These are phyloP conservation scores for Nothoprocta pentlandii DNA, from an alignment of 2,113 vertebrate species.

Conservation along the genomic window DNA sequence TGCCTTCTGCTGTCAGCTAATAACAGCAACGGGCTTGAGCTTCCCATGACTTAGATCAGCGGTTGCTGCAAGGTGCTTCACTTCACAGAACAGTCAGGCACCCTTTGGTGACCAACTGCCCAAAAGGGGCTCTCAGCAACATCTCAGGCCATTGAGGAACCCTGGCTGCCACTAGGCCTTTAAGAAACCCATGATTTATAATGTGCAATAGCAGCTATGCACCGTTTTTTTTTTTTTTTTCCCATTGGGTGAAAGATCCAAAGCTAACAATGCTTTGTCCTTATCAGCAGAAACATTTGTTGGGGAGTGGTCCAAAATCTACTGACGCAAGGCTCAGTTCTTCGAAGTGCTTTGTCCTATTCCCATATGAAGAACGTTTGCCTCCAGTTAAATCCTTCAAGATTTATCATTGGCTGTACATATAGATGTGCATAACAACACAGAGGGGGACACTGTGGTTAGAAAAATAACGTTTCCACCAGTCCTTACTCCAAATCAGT, in stretches of 20 bases:
- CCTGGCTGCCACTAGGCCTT: neutral
- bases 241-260: neutral
- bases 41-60: neutral
- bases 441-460: neutral
- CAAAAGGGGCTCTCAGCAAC: neutral
- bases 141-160: neutral
- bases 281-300: constrained; percentile 18
- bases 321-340: neutral
- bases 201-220: neutral
- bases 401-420: neutral
- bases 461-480: neutral
- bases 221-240: neutral
- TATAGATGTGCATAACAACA: neutral
- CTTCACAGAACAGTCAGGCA: neutral
- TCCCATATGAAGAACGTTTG: neutral
- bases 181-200: neutral
- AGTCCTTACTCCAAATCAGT: neutral
- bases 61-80: neutral
- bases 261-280: neutral
- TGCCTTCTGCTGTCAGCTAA: neutral
- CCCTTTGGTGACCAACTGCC: neutral
- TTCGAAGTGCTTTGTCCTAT: neutral
- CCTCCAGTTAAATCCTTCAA: neutral
- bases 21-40: neutral
- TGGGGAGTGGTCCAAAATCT: neutral